Evolutionary conservation across 2,797 vertebrate genomes (phyloP).

Genomic region (Acanthurus leucopareius): DNA sequence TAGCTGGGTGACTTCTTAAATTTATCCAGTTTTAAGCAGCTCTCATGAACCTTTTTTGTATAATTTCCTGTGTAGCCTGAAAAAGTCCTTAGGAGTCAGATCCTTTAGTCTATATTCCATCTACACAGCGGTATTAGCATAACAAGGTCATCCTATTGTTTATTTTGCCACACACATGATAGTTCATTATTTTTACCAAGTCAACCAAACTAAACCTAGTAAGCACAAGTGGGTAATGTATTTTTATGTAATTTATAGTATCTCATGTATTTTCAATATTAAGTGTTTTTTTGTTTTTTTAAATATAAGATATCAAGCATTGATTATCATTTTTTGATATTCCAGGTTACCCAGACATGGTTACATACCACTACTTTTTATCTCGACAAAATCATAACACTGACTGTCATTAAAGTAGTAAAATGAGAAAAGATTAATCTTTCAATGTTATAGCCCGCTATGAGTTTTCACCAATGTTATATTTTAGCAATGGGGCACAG

Average conservation of each 20-base stretch:
- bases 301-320: neutral
- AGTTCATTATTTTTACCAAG: conserved; percentile 47
- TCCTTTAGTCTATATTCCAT: conserved; percentile 41
- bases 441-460: conserved; percentile 46
- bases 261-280: conserved; percentile 1
- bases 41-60: conserved; percentile 16
- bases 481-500: conserved; percentile 66
- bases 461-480: conserved; percentile 63
- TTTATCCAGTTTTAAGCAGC: conserved; percentile 20
- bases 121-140: conserved; percentile 30
- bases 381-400: conserved; percentile 27
- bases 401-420: conserved; percentile 13
- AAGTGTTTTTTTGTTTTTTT: neutral
- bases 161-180: conserved; percentile 25
- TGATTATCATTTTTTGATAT: neutral
- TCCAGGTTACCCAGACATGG: conserved; percentile 1
- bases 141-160: conserved; percentile 53
- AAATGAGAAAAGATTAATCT: conserved; percentile 48
- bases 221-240: neutral
- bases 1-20: neutral
- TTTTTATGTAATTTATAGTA: conserved; percentile 18
- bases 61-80: conserved; percentile 14
- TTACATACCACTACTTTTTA: conserved; percentile 17
- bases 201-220: neutral
- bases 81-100: conserved; percentile 1